Evolutionary conservation across 2,888 invertebrate genomes (phyloP).

Genomic region (Dryobotodes eremita): DNA sequence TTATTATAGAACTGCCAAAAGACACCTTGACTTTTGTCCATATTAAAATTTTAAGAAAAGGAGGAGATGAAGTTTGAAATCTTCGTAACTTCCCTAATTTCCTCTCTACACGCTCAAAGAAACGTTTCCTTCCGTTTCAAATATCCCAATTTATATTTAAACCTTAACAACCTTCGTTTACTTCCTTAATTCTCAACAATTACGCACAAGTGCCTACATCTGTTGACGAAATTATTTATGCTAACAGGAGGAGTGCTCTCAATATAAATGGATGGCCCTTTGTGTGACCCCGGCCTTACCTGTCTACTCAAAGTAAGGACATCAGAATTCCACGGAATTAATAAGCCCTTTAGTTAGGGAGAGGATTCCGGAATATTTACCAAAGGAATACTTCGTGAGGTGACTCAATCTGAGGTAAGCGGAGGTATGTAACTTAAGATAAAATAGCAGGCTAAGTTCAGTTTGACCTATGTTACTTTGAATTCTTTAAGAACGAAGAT

Average conservation of each 20-base stretch:
- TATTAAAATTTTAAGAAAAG: slow-evolving; percentile 11
- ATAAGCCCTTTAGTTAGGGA: slow-evolving; percentile 80
- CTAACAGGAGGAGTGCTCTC: slow-evolving; percentile 75
- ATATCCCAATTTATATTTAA: slow-evolving; percentile 41
- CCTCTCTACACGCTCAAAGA: neutral
- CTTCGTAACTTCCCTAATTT: neutral
- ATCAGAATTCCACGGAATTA: slow-evolving; percentile 83
- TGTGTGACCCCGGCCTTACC: slow-evolving; percentile 78
- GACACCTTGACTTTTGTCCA: neutral
- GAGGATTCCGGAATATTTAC: slow-evolving; percentile 80
- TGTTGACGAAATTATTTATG: slow-evolving; percentile 79
- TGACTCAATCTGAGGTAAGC: slow-evolving; percentile 72
- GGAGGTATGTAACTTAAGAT: slow-evolving; percentile 62
- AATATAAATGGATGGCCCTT: slow-evolving; percentile 81
- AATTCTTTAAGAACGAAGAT: slow-evolving; percentile 22
- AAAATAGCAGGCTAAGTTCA: slow-evolving; percentile 43
- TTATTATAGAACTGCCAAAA: neutral
- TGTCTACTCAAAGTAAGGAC: slow-evolving; percentile 79
- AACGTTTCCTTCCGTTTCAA: slow-evolving; percentile 4
- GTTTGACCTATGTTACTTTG: slow-evolving; percentile 34
- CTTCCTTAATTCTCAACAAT: slow-evolving; percentile 57
- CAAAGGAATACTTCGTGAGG: slow-evolving; percentile 77
- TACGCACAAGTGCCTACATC: slow-evolving; percentile 57
- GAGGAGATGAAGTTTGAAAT: neutral
- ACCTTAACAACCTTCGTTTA: slow-evolving; percentile 16